Percentiles rank a stretch among this genome's conserved stretches.
Conservation (phyloP, 2,797 vertebrate genomes). For the Telmatherina bonti region DNA sequence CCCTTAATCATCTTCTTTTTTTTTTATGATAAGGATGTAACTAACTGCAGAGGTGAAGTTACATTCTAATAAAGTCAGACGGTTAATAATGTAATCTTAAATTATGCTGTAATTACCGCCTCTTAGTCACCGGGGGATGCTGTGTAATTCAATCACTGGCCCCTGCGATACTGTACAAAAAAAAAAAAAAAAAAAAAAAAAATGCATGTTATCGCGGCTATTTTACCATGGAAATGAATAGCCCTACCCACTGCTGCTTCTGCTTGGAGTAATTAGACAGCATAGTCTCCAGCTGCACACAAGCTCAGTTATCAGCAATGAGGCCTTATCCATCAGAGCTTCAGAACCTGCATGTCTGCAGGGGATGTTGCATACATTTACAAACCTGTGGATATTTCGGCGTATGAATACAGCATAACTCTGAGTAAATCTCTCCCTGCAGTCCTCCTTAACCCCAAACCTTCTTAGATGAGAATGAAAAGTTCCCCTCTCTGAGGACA, state of each 20-base stretch:
- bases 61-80: conserved; percentile 83
- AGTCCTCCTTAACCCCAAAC: conserved; percentile 51
- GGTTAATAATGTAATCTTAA: conserved; percentile 87
- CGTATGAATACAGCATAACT: conserved; percentile 36
- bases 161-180: conserved; percentile 78
- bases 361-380: conserved; percentile 19
- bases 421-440: conserved; percentile 40
- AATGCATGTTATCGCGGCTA: conserved; percentile 69
- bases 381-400: conserved; percentile 18
- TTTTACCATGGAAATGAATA: conserved; percentile 80
- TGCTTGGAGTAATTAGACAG: conserved; percentile 78
- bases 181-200: conserved; percentile 56
- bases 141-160: conserved; percentile 85
- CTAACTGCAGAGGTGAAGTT: conserved; percentile 81
- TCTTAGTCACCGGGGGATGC: conserved; percentile 81
- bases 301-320: conserved; percentile 55
- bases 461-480: conserved; percentile 46
- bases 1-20: conserved; percentile 75
- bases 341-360: conserved; percentile 37
- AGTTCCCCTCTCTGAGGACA: conserved; percentile 31
- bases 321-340: conserved; percentile 76
- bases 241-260: conserved; percentile 54
- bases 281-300: conserved; percentile 57
- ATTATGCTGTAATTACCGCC: conserved; percentile 84
- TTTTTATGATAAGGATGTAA: conserved; percentile 80